Conservation (phyloP, 2,113 vertebrate species). For the Ibidorhyncha struthersii region DNA sequence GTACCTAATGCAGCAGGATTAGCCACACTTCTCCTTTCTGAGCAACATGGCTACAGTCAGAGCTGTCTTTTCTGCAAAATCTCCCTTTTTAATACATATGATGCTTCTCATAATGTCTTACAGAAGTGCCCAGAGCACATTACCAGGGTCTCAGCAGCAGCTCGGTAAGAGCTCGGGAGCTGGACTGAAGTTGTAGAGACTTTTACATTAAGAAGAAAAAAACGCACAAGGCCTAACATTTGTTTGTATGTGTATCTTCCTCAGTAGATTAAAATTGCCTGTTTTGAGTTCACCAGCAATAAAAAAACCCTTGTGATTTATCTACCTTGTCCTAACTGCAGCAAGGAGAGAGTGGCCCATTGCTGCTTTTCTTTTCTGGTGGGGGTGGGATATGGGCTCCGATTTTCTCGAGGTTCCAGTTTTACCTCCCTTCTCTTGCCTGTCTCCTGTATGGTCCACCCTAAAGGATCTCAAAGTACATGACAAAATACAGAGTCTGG, state of each 20-base stretch:
- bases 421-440: not conserved
- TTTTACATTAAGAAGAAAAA: conserved; percentile 26
- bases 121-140: conserved; percentile 13
- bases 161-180: conserved; percentile 7
- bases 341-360: not conserved
- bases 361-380: not conserved
- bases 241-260: conserved; percentile 68
- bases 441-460: not conserved
- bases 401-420: not conserved
- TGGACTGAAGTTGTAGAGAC: conserved; percentile 42
- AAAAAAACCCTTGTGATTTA: conserved; percentile 65
- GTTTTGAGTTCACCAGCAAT: conserved; percentile 78
- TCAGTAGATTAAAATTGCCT: conserved; percentile 74
- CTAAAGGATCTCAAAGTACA: not conserved
- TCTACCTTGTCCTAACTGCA: conserved; percentile 46
- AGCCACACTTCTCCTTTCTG: conserved; percentile 30
- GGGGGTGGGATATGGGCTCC: not conserved
- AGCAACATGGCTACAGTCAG: conserved; percentile 11
- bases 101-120: conserved; percentile 32
- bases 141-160: conserved; percentile 7
- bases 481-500: not conserved
- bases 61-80: conserved; percentile 36
- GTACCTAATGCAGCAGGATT: conserved; percentile 24
- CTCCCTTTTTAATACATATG: conserved; percentile 13
- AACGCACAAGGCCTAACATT: conserved; percentile 65